Conservation (phyloP, 2,888 invertebrate genomes). For the Heliconius ethilla region DNA sequence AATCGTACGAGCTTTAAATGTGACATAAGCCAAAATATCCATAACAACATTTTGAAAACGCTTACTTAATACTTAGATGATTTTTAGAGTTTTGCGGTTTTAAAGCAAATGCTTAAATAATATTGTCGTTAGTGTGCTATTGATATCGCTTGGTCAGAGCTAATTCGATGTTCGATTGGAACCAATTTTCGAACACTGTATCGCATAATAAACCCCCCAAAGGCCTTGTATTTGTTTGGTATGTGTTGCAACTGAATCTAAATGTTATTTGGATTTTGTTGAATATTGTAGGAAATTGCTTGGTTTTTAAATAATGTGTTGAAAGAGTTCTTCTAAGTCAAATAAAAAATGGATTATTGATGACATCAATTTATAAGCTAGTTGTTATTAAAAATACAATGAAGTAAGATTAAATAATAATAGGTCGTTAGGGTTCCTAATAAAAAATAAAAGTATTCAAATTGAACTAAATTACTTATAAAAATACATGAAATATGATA, state of each 20-base stretch:
- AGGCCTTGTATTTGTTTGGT: slow-evolving; percentile 10
- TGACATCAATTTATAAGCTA: background rate
- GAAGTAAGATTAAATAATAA: background rate
- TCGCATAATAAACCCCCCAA: slow-evolving; percentile 34
- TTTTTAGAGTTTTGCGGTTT: background rate
- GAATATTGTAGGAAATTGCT: background rate
- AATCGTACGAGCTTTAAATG: slow-evolving; percentile 25
- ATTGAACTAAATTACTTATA: too few species aligned
- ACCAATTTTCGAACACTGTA: slow-evolving; percentile 19
- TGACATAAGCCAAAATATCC: slow-evolving; percentile 1
- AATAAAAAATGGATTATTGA: too few species aligned
- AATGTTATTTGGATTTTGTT: background rate
- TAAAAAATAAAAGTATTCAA: too few species aligned
- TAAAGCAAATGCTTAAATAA: slow-evolving; percentile 22
- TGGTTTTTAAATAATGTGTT: background rate
- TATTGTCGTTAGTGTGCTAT: slow-evolving; percentile 30
- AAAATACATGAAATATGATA: too few species aligned
- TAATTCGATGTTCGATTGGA: slow-evolving; percentile 12
- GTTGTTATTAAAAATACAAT: background rate
- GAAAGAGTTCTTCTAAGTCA: background rate
- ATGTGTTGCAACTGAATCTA: background rate
- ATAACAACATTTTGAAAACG: background rate
- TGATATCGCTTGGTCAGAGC: slow-evolving; percentile 33
- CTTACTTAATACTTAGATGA: background rate
- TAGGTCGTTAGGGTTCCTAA: too few species aligned